A percentile compares a stretch with the other conserved stretches of the same genome.
These are phyloP conservation scores for Elegia similella DNA, from an alignment of 2,888 invertebrate species.

Conservation along the genomic window DNA sequence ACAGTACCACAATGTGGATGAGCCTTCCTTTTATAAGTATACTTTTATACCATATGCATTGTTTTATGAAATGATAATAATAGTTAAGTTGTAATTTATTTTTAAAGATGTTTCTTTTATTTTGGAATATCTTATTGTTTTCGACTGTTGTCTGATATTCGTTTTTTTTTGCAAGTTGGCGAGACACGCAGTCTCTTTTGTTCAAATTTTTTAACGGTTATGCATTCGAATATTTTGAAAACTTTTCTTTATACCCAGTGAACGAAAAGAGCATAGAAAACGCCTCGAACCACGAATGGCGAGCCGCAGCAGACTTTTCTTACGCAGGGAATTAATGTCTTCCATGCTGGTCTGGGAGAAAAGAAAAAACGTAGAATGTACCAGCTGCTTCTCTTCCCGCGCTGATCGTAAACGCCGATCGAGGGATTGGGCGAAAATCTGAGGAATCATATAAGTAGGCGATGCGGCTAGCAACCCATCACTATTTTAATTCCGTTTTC, in stretches of 20 bases:
- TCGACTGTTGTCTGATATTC: slow-evolving; percentile 11
- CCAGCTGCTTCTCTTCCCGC: no score
- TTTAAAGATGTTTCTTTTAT: slow-evolving; percentile 20
- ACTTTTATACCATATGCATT: not conserved
- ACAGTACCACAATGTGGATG: not conserved
- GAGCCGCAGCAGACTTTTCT: no score
- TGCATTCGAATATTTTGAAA: slow-evolving; percentile 38
- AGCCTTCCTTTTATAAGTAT: not conserved
- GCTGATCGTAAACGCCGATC: no score
- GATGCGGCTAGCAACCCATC: no score
- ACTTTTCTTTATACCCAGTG: slow-evolving; percentile 20
- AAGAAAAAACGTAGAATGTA: no score
- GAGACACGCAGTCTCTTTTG: slow-evolving; percentile 1
- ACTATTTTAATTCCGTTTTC: no score
- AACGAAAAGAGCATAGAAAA: no score
- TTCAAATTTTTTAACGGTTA: slow-evolving; percentile 15
- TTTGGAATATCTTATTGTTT: slow-evolving; percentile 23
- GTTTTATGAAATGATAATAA: not conserved
- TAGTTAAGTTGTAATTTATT: slow-evolving; percentile 16
- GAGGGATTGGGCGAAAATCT: no score
- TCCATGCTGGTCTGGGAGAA: no score
- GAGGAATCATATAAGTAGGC: no score
- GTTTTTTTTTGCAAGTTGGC: not conserved
- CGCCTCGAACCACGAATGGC: no score
- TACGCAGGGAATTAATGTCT: no score